Conservation (phyloP, 2,797 vertebrate species). For the Scolopax bukidnonensis region DNA sequence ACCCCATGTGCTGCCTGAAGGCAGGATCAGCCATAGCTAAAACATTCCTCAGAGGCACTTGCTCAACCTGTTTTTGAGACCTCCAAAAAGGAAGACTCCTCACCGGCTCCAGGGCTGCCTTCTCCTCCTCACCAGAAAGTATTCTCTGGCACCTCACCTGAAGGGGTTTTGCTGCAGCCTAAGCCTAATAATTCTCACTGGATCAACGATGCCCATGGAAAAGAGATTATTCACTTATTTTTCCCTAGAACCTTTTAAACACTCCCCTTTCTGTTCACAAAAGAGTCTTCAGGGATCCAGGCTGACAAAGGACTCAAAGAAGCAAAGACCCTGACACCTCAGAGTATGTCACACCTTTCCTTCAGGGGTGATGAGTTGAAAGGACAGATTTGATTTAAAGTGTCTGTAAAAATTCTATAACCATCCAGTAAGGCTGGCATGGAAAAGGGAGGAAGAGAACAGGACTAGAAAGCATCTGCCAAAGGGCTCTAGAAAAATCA, state of each 20-base stretch:
- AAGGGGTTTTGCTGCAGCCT: neutral
- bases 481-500: neutral
- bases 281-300: neutral
- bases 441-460: neutral
- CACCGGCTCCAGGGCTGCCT: neutral
- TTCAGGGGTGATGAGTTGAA: neutral
- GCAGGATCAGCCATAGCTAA: slow-evolving; percentile 45
- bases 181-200: neutral
- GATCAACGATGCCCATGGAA: neutral
- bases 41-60: slow-evolving; percentile 43
- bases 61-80: slow-evolving; percentile 37
- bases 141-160: neutral
- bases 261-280: neutral
- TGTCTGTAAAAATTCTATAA: neutral
- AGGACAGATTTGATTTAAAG: neutral
- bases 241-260: neutral
- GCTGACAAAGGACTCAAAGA: neutral
- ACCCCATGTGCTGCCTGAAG: neutral
- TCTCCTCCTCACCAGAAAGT: neutral
- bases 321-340: neutral
- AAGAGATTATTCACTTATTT: neutral
- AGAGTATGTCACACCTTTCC: neutral
- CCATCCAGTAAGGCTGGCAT: neutral
- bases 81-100: neutral
- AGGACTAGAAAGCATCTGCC: neutral